Conservation (phyloP, 2,797 vertebrate genomes). For the Amphiprion clarkii region DNA sequence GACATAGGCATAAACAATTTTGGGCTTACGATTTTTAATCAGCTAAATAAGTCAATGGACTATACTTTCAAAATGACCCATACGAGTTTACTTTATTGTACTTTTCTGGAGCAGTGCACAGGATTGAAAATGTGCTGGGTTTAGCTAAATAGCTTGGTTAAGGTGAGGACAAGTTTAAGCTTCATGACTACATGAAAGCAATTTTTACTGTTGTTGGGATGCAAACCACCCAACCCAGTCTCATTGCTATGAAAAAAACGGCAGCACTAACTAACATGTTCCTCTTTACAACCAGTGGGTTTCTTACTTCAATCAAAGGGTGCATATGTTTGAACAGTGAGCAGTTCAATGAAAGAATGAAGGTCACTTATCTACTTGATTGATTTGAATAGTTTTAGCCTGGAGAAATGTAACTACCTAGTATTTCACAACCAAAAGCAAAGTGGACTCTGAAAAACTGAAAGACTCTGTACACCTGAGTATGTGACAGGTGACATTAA, state of each 20-base stretch:
- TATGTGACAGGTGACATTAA: not conserved
- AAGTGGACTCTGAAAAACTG: not conserved
- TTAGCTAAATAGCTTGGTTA: too few relatives aligned
- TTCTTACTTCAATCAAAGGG: not conserved
- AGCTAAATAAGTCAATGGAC: too few relatives aligned
- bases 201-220: too few relatives aligned
- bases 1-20: too few relatives aligned
- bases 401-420: not conserved
- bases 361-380: constrained; percentile 8
- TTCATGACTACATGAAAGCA: too few relatives aligned
- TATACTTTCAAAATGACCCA: too few relatives aligned
- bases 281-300: not conserved
- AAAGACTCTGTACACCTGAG: not conserved
- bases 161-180: too few relatives aligned
- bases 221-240: too few relatives aligned
- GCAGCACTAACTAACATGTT: not conserved
- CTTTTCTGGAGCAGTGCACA: too few relatives aligned
- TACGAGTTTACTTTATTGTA: too few relatives aligned
- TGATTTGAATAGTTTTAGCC: constrained; percentile 11
- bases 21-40: too few relatives aligned
- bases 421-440: not conserved
- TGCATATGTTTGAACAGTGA: constrained; percentile 6
- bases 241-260: not conserved
- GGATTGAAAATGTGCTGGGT: too few relatives aligned
- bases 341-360: not conserved